phyloP scores from a whole-genome alignment of 2,888 invertebrate species.

The Brachyptera risi region DNA sequence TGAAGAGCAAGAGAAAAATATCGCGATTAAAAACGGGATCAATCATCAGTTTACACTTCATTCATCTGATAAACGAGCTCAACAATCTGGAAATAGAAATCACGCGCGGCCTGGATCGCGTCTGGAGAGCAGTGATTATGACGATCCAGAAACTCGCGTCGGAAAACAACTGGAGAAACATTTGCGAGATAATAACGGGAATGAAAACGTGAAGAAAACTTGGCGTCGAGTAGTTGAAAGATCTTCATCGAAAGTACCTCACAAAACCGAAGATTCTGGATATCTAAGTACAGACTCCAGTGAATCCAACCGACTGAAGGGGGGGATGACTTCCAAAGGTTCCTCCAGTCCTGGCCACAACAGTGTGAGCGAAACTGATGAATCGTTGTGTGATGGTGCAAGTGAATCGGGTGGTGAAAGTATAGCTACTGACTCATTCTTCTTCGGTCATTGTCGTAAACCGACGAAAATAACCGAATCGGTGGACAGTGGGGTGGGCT shows the following conservation, averaged over 20 bases:
- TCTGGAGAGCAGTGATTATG: no score
- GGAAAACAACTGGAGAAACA: conserved; percentile 35
- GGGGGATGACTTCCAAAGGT: neutral
- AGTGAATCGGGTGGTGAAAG: conserved; percentile 87
- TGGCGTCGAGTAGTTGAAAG: conserved; percentile 40
- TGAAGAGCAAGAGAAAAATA: no score
- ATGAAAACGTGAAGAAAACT: conserved; percentile 39
- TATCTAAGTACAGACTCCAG: conserved; percentile 79
- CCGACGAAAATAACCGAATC: neutral
- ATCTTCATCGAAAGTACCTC: conserved; percentile 40
- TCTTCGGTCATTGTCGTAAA: conserved; percentile 62
- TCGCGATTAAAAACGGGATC: no score
- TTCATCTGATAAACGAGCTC: no score
- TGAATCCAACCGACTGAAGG: conserved; percentile 41
- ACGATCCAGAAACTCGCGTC: no score
- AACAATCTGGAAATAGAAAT: no score
- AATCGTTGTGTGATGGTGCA: conserved; percentile 73
- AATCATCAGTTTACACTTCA: no score
- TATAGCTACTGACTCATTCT: conserved; percentile 81
- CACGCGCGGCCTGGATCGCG: neutral
- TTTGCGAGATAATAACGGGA: conserved; percentile 35
- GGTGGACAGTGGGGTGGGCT: conserved; percentile 43
- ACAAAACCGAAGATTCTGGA: conserved; percentile 69
- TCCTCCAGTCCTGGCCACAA: conserved; percentile 27
- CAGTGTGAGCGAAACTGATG: conserved; percentile 70